phyloP scores from a whole-genome alignment of 2,797 vertebrate genomes.

The Carcharodon carcharias region DNA sequence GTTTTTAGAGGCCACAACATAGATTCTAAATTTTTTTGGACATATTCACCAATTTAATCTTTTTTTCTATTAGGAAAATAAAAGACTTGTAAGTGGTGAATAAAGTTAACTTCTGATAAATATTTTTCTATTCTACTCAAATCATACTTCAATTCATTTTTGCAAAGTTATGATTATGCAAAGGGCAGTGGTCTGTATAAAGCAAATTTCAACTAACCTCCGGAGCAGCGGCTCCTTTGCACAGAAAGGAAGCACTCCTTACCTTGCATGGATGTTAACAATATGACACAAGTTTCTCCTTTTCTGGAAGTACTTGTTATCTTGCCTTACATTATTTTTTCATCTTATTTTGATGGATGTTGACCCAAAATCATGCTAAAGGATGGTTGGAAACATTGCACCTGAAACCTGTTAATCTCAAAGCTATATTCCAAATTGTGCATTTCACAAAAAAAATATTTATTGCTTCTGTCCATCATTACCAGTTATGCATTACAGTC shows the following conservation, averaged over 20 bases:
- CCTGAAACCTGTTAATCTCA: neutral
- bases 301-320: neutral
- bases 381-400: neutral
- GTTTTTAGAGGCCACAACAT: neutral
- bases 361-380: neutral
- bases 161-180: neutral
- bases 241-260: neutral
- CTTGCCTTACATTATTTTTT: neutral
- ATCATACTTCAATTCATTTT: neutral
- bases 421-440: neutral
- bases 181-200: neutral
- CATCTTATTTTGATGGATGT: neutral
- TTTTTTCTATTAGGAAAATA: neutral
- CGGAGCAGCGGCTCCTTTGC: neutral
- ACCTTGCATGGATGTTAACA: neutral
- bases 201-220: neutral
- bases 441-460: neutral
- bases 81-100: neutral
- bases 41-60: neutral
- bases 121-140: neutral
- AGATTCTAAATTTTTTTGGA: neutral
- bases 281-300: neutral
- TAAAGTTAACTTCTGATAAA: neutral
- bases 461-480: neutral
- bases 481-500: neutral